Evolutionary conservation across 2,797 vertebrate genomes (phyloP).

Genomic region (Tolypeutes matacus): DNA sequence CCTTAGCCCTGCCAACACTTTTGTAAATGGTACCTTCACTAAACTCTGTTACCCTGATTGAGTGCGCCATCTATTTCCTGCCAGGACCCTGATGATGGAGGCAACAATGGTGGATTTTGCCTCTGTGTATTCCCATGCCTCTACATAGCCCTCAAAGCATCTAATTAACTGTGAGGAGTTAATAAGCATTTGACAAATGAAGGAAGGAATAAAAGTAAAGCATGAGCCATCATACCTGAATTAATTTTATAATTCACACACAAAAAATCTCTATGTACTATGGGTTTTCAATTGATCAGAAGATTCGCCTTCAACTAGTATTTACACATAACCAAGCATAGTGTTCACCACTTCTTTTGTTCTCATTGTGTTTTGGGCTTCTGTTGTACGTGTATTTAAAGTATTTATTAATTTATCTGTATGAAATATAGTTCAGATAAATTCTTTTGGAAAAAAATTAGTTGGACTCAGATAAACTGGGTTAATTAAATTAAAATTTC

Average conservation of each 20-base stretch:
- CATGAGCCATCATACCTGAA: background rate
- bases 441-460: constrained; percentile 8
- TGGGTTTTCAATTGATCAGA: background rate
- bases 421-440: background rate
- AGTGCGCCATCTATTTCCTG: background rate
- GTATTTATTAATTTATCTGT: background rate
- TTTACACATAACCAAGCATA: background rate
- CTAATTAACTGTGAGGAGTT: background rate
- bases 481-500: constrained; percentile 16
- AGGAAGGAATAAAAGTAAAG: constrained; percentile 19
- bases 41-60: background rate
- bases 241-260: constrained; percentile 53
- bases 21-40: constrained; percentile 47
- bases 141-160: background rate
- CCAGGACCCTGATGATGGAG: background rate
- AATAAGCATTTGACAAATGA: constrained; percentile 35
- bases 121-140: background rate
- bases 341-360: background rate
- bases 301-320: background rate
- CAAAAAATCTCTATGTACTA: background rate
- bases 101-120: background rate
- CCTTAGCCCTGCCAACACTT: background rate
- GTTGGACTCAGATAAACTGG: background rate
- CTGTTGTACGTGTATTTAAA: background rate
- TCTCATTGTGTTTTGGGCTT: background rate